Base-by-base conservation (phyloP, 1,140 invertebrate species). In the Ceratosolen solmsi region DNA sequence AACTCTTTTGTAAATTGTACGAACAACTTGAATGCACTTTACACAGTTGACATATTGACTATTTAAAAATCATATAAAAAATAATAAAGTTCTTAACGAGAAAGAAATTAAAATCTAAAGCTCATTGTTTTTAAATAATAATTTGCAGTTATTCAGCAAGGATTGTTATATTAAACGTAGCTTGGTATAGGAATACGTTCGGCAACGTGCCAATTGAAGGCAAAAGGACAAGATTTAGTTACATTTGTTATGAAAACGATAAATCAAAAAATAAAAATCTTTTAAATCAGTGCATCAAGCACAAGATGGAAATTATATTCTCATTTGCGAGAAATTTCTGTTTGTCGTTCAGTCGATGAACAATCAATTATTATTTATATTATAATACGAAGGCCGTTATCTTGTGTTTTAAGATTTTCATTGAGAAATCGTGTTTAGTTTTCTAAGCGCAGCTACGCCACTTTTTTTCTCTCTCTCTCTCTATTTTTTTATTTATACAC, bases 191-290 rank as follows among this genome's bases (percentile, higher is more conserved):
- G 60, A 33, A 63, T 15, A 33, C 11, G n/a, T 2, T 63, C 0
- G 60, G 60, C 60, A 7, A 17, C 0, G 30, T 20, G 60, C 60
- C 60, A 63, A 20, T 15, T 33, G 60, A 36, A 63, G 60, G 60
- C 13, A 27, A 63, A 63, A 63, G 60, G 60, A 63, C 60, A 63
- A 63, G 27, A 33, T 33, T 63, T 33, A 11, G 30, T 63, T 63
- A 63, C 30, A 63, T 33, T 60, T 60, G 56, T 46, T 30, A 1
- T 9, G 25, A 8, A 25, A 60, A 60, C n/a, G n/a, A n/a, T n/a
- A n/a, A n/a, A n/a, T n/a, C n/a, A n/a, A n/a, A n/a, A n/a, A n/a
- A n/a, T n/a, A n/a, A n/a, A n/a, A n/a, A n/a, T n/a, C n/a, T n/a
- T n/a, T n/a, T n/a, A 60, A 60, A 60, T 60, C n/a, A 60, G 11